Base-by-base conservation (phyloP, 2,113 vertebrate species). In the Percina caprodes region DNA sequence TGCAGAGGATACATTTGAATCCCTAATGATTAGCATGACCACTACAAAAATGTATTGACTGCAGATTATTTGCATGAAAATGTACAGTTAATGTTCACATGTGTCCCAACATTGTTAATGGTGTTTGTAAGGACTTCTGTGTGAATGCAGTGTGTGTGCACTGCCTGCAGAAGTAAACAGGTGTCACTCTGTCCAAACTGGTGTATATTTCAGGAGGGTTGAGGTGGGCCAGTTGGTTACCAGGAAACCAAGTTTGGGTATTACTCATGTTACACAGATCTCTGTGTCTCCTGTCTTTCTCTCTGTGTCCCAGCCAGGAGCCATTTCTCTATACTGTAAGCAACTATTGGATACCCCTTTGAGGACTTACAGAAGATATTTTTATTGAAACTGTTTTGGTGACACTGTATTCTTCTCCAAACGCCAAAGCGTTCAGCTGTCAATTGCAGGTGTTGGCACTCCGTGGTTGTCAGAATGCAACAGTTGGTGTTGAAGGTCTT, bases 171-270 rank as follows among this genome's bases (percentile, higher is more conserved):
- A 75, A 52, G 60, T 78, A 71, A 88, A 65, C 89, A 86, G 82
- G 84, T 88, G 79, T 85, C 88, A 80, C 30, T 88, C 61, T 5
- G 6, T 83, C 79, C 69, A 58, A 68, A 68, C 84, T 6, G 91
- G 93, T 92, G 84, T 93, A 69, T 71, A n/a, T 91, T 92, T 92
- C 92, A 85, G 88, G 55, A 77, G 80, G 80, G 78, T 56, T 79
- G 86, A 88, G 83, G 67, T 79, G 79, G 82, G 48, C 75, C 88
- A 80, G 45, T 46, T 52, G 80, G 92, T 93, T 92, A 88, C 92
- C 61, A 66, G 83, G 92, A 35, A 77, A 93, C 92, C 69, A 62
- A 69, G 85, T 91, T 85, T 90, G 71, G 67, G 63, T 82, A 74
- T 72, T 9, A 77, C 85, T 93, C 91, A 77, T 82, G 77, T 93